phyloP scores from a whole-genome alignment of 2,113 vertebrate genomes.

The Plecturocebus donacophilus region DNA sequence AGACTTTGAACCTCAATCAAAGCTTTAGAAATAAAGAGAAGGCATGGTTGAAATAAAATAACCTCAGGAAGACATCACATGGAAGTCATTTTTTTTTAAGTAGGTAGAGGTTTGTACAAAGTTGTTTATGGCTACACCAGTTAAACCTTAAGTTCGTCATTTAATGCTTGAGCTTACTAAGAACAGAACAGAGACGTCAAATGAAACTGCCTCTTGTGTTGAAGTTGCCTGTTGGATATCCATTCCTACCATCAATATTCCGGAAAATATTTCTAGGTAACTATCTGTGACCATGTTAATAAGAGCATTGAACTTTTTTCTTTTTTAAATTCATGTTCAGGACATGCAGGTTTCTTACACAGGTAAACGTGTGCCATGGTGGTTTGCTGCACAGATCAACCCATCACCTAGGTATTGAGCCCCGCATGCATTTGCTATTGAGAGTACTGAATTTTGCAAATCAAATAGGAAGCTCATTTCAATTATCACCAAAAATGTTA shows the following conservation, averaged over 20 bases:
- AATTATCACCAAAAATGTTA: not conserved
- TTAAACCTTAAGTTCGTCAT: not conserved
- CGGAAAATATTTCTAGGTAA: not conserved
- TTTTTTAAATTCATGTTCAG: too few relatives aligned
- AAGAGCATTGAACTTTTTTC: not conserved
- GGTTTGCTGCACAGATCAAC: too few relatives aligned
- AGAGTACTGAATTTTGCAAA: not conserved
- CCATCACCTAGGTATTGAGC: too few relatives aligned
- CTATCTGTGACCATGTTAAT: not conserved
- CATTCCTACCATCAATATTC: not conserved
- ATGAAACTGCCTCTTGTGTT: not conserved
- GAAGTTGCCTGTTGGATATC: too few relatives aligned
- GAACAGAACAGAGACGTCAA: not conserved
- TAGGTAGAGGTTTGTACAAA: not conserved
- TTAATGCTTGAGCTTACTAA: not conserved
- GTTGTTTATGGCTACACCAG: not conserved
- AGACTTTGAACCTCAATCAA: not conserved
- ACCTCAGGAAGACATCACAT: not conserved
- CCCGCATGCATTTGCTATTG: too few relatives aligned
- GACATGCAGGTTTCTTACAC: too few relatives aligned
- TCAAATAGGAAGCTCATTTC: not conserved
- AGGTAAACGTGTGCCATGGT: too few relatives aligned
- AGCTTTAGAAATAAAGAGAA: constrained; percentile 9
- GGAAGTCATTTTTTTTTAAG: not conserved
- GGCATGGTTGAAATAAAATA: not conserved